A percentile compares a stretch with the other conserved stretches of the same genome.
These are phyloP conservation scores for Gallinago nigripennis DNA, from an alignment of 2,797 vertebrate species.

Conservation along the genomic window DNA sequence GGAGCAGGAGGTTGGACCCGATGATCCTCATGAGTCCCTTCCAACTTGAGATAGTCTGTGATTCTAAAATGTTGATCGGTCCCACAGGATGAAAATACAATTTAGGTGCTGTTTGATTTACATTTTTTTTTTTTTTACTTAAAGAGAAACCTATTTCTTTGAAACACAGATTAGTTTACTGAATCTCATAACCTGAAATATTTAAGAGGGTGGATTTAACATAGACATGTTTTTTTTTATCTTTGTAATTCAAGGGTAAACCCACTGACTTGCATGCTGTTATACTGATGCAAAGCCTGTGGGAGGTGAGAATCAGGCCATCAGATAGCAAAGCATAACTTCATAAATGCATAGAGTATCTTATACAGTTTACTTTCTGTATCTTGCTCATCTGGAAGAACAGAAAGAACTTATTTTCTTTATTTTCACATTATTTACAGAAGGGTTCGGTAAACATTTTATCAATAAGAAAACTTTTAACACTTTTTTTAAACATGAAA, in stretches of 20 bases:
- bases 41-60: not conserved
- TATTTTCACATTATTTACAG: not conserved
- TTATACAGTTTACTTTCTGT: not conserved
- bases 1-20: not conserved
- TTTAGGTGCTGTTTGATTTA: not conserved
- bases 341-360: not conserved
- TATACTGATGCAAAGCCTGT: not conserved
- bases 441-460: not conserved
- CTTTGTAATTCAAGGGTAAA: not conserved
- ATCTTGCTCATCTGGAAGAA: not conserved
- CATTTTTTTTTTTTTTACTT: not conserved
- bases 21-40: not conserved
- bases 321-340: not conserved
- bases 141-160: not conserved
- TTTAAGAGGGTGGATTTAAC: not conserved
- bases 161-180: not conserved
- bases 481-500: not conserved
- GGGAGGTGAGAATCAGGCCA: not conserved
- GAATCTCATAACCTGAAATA: not conserved
- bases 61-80: not conserved
- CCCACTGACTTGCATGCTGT: not conserved
- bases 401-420: not conserved
- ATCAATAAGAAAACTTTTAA: not conserved
- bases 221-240: not conserved
- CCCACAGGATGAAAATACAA: rapidly evolving